Evolutionary conservation across 2,113 vertebrate species (phyloP).

Genomic region (cattle (Bos taurus)): ARS-UCD2.0 NC_037329.1:59556501-59557000

Average conservation of each 20-base stretch:
- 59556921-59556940: neutral
- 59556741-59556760: conserved; percentile 51
- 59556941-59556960: neutral
- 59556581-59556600: conserved; percentile 79
- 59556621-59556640: conserved; percentile 73
- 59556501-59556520: conserved; percentile 65
- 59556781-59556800: conserved; percentile 5
- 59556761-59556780: conserved; percentile 28
- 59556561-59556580: conserved; percentile 76
- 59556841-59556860: neutral
- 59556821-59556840: neutral
- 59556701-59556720: conserved; percentile 36
- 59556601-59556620: conserved; percentile 71
- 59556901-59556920: neutral
- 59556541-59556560: conserved; percentile 79
- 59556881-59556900: conserved; percentile 19
- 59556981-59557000: neutral
- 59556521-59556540: conserved; percentile 76
- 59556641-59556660: conserved; percentile 76
- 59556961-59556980: neutral
- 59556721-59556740: conserved; percentile 48
- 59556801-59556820: neutral
- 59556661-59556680: conserved; percentile 72
- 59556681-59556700: conserved; percentile 74
- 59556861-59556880: neutral